Conservation (phyloP, 2,113 vertebrate genomes). For the Pseudorasbora parva region DNA sequence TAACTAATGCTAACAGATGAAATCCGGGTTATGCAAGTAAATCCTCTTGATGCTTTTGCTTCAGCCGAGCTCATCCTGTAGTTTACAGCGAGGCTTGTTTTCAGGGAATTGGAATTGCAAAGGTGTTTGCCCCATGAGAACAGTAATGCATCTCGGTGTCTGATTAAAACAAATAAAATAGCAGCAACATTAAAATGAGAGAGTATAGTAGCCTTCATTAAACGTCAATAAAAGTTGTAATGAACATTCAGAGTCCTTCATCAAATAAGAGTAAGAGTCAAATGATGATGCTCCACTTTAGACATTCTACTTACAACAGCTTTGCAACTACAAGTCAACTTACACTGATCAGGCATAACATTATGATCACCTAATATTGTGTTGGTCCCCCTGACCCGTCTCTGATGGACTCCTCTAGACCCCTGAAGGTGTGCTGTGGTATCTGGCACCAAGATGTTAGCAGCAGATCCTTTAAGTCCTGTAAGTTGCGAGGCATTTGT, state of each 20-base stretch:
- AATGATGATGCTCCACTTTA: no score
- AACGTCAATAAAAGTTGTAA: constrained; percentile 32
- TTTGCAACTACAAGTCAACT: no score
- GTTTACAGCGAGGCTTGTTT: constrained; percentile 39
- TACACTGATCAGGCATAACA: no score
- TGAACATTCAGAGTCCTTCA: neutral
- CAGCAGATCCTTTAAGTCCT: no score
- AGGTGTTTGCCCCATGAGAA: constrained; percentile 50
- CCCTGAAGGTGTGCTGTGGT: no score
- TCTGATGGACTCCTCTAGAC: no score
- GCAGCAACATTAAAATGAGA: neutral
- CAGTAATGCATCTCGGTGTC: constrained; percentile 1
- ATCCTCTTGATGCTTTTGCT: constrained; percentile 41
- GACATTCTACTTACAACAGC: no score
- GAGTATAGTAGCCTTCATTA: constrained; percentile 5
- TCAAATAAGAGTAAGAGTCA: neutral
- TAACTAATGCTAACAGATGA: no score
- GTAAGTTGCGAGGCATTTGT: no score
- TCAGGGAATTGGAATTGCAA: constrained; percentile 44
- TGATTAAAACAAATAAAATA: constrained; percentile 43
- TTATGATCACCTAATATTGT: no score
- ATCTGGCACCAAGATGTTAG: no score
- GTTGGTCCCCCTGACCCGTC: no score
- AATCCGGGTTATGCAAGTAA: constrained; percentile 33
- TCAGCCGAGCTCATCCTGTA: constrained; percentile 52